Evolutionary conservation across 2,113 vertebrate genomes (phyloP).

Genomic region (Pangasianodon hypophthalmus): DNA sequence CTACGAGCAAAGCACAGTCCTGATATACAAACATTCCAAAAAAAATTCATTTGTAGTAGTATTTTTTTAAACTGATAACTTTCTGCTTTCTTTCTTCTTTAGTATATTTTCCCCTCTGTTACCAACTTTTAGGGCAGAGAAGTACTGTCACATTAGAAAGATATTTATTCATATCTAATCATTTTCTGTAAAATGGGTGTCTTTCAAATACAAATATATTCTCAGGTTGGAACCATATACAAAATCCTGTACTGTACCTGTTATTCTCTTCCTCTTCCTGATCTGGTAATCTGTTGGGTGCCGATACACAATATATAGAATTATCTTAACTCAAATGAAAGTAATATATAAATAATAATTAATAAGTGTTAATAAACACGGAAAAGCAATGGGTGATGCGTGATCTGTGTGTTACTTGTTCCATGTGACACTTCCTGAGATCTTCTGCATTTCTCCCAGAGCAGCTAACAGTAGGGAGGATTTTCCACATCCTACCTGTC

Average conservation of each 20-base stretch:
- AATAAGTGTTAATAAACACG: neutral
- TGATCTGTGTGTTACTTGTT: slow-evolving; percentile 77
- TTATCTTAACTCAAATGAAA: neutral
- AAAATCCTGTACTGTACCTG: slow-evolving; percentile 74
- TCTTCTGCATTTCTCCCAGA: slow-evolving; percentile 95
- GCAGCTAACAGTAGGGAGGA: slow-evolving; percentile 93
- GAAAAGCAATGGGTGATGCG: neutral
- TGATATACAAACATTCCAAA: neutral
- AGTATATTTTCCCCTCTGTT: neutral
- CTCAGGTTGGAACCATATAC: neutral
- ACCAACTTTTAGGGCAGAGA: neutral
- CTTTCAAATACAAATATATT: neutral
- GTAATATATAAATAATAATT: neutral
- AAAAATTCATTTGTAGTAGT: neutral
- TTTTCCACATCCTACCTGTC: slow-evolving; percentile 96
- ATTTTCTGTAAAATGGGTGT: neutral
- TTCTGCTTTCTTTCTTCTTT: neutral
- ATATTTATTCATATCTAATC: neutral
- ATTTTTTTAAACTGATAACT: neutral
- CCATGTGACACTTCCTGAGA: slow-evolving; percentile 88
- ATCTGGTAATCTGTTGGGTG: slow-evolving; percentile 75
- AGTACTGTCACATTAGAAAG: neutral
- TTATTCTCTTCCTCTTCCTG: slow-evolving; percentile 77
- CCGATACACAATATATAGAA: slow-evolving; percentile 35
- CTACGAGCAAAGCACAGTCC: neutral